These are phyloP conservation scores for Zaprionus lachaisei DNA, from an alignment of 1,140 invertebrate genomes.

Conservation along the genomic window DNA sequence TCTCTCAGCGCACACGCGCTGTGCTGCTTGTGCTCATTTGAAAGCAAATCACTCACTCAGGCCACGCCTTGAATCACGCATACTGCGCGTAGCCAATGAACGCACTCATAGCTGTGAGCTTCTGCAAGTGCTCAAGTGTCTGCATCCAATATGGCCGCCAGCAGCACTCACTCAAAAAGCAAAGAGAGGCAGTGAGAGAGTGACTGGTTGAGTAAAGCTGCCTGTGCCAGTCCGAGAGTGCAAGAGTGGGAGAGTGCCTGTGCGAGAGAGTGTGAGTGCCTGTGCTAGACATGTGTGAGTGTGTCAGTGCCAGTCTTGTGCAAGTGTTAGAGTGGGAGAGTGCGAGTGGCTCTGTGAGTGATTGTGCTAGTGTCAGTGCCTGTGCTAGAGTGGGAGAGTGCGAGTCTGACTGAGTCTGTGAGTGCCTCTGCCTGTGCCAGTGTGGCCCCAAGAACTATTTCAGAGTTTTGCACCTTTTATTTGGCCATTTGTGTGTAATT, in stretches of 20 bases:
- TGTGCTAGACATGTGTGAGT: no score
- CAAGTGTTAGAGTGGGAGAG: conserved; percentile 2
- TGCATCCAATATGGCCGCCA: conserved; percentile 79
- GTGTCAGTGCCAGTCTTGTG: no score
- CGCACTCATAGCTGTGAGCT: conserved; percentile 24
- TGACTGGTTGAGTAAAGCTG: not conserved
- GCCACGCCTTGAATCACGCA: conserved; percentile 53
- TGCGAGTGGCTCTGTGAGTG: no score
- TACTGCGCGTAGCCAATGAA: conserved; percentile 57
- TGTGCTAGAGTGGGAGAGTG: conserved; percentile 1
- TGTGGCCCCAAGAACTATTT: conserved; percentile 52
- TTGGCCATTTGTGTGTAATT: conserved; percentile 81
- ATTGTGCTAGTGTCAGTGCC: no score
- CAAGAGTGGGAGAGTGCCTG: no score
- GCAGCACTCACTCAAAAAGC: conserved; percentile 37
- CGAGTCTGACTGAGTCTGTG: conserved; percentile 1
- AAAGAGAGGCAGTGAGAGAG: conserved; percentile 10
- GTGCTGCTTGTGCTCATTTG: not conserved
- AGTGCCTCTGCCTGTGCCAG: not conserved
- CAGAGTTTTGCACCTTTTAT: conserved; percentile 80
- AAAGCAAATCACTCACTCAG: conserved; percentile 32
- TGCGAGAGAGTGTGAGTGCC: no score
- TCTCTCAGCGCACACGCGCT: conserved; percentile 44
- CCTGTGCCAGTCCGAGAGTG: not conserved
- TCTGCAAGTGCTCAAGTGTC: conserved; percentile 35